These are phyloP conservation scores for Pelobates cultripes DNA, from an alignment of 2,797 vertebrate species.

Conservation along the genomic window DNA sequence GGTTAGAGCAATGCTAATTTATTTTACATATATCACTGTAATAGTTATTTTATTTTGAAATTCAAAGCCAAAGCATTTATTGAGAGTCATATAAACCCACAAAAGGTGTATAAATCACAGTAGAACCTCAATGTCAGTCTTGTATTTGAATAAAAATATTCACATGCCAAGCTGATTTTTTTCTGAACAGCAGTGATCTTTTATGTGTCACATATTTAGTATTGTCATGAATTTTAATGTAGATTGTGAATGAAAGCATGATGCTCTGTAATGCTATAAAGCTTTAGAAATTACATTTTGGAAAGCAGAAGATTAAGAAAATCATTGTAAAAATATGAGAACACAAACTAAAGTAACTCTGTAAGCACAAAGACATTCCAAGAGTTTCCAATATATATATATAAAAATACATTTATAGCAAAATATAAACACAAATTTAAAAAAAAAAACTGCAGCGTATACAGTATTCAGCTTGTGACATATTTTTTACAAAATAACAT, in stretches of 20 bases:
- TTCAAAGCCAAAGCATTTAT: not conserved
- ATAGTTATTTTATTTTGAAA: slow-evolving; percentile 1
- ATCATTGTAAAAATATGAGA: not conserved
- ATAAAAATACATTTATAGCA: not conserved
- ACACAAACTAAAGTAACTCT: not conserved
- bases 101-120: not conserved
- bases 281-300: not conserved
- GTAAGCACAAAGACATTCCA: not conserved
- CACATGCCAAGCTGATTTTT: not conserved
- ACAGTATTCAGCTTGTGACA: no score
- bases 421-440: no score
- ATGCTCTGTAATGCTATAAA: not conserved
- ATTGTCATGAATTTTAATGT: slow-evolving; percentile 3
- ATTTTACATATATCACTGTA: slow-evolving; percentile 3
- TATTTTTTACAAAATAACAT: no score
- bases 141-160: not conserved
- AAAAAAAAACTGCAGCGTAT: no score
- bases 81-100: not conserved
- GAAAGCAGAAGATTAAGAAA: not conserved
- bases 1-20: not conserved
- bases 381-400: no score
- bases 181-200: not conserved
- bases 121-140: not conserved
- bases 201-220: slow-evolving; percentile 12
- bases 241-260: not conserved